These are phyloP conservation scores for Apeltes quadracus DNA, from an alignment of 2,113 vertebrate species.

Conservation along the genomic window DNA sequence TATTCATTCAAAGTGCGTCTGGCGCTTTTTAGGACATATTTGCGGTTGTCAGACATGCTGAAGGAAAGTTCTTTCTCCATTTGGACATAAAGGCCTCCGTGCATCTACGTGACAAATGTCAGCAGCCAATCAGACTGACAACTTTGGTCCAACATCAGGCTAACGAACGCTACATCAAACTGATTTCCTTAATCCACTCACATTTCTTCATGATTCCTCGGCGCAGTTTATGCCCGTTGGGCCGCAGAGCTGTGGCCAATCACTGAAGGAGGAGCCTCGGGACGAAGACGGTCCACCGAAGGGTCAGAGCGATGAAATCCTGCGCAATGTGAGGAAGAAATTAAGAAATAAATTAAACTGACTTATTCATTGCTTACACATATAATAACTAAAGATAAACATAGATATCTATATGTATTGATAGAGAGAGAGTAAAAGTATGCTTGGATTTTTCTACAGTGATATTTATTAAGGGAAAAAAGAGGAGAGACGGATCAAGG, in stretches of 20 bases:
- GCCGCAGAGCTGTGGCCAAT: constrained; percentile 61
- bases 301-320: constrained; percentile 5
- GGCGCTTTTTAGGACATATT: neutral
- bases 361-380: constrained; percentile 62
- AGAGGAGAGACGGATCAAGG: constrained; percentile 60
- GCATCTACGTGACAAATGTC: neutral
- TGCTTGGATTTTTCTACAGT: constrained; percentile 42
- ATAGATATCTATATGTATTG: neutral
- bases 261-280: constrained; percentile 51
- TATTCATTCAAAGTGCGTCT: neutral
- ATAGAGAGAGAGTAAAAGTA: neutral
- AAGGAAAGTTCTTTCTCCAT: neutral
- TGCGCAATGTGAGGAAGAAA: constrained; percentile 5
- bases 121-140: constrained; percentile 15
- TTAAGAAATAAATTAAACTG: constrained; percentile 34
- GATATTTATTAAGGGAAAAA: constrained; percentile 46
- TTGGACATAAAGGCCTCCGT: neutral
- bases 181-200: constrained; percentile 76
- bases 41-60: no score
- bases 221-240: constrained; percentile 66
- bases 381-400: neutral
- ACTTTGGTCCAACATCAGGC: constrained; percentile 47
- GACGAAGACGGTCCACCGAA: constrained; percentile 14
- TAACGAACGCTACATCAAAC: constrained; percentile 59
- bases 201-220: constrained; percentile 60